Evolutionary conservation across 2,113 vertebrate genomes (phyloP), one percentile per base, ranked within the genome.

Genomic region (Tragelaphus scriptus): DNA sequence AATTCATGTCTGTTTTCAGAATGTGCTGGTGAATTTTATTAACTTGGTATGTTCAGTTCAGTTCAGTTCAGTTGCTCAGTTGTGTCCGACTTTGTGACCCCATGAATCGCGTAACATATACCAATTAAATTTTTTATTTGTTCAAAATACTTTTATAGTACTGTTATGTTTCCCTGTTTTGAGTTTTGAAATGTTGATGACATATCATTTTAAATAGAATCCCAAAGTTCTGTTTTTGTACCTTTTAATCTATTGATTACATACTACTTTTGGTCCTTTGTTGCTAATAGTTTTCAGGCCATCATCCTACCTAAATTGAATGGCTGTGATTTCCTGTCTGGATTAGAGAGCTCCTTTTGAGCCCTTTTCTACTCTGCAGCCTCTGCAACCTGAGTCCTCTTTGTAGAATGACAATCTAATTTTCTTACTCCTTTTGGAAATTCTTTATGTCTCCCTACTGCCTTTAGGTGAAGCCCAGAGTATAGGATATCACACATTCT

Each of bases 1-100:
- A 94, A 47, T 65, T 63, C 25, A 93, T 87, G 92, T 92, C 26
- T 51, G 49, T 88, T 96, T 90, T 93, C 28, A 93, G 23, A 91
- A 85, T 89, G 25, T 86, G 14, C 91, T 92, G 51, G 26, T 90
- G 17, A 40, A 59, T 92, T 49, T 87, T 91, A 36, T 84, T 94
- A n/a, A 26, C 61, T 77, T 91, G 6, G 17, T 47, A 81, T 85
- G 7, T 44, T 44, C 44, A 44, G 44, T 44, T 44, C 44, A 44
- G 44, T 44, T 44, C 44, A 44, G 44, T 44, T 44, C 44, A 44
- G 44, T 44, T 44, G 44, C 44, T 44, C 44, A 44, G 44, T 44
- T 4, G 44, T 44, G 44, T 44, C 44, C 44, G 44, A 44, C 44
- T 44, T 44, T 44, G 44, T 5, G 44, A 44, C 44, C 44, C 44